A percentile compares a stretch with the other conserved stretches of the same genome.
Evolutionary conservation across 2,797 vertebrate genomes (phyloP).

Genomic region (Xiphorhynchus erythropygius): DNA sequence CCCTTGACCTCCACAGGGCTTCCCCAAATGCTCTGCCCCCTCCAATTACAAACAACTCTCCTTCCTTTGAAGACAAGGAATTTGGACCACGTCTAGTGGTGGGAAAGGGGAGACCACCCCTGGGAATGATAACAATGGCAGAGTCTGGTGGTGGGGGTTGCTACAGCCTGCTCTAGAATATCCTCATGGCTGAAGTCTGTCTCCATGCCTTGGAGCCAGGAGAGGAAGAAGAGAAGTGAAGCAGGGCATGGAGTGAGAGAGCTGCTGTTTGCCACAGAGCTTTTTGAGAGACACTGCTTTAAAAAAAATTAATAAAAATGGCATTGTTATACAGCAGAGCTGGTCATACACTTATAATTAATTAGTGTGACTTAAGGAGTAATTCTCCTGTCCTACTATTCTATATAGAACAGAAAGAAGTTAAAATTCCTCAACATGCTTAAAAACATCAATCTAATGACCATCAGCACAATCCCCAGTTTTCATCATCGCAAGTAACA

Average conservation of each 20-base stretch:
- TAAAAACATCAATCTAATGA: neutral
- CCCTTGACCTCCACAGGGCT: neutral
- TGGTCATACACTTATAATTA: neutral
- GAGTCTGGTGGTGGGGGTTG: rapidly evolving
- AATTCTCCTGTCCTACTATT: neutral
- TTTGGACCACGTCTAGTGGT: neutral
- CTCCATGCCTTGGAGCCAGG: rapidly evolving
- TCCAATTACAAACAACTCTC: neutral
- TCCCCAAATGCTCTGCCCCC: neutral
- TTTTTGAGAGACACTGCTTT: neutral
- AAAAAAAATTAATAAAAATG: neutral
- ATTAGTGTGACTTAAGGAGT: neutral
- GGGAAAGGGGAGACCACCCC: neutral
- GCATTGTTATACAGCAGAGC: neutral
- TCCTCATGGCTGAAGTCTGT: neutral
- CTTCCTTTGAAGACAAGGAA: neutral
- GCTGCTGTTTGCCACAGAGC: neutral
- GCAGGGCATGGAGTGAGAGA: neutral
- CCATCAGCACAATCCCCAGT: neutral
- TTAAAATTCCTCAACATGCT: neutral
- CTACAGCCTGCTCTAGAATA: neutral
- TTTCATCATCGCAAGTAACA: neutral
- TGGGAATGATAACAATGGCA: neutral
- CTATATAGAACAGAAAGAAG: neutral
- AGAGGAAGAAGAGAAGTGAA: neutral